phyloP scores from a whole-genome alignment of 2,888 invertebrate species.

The Polydrusus pterygomalis region DNA sequence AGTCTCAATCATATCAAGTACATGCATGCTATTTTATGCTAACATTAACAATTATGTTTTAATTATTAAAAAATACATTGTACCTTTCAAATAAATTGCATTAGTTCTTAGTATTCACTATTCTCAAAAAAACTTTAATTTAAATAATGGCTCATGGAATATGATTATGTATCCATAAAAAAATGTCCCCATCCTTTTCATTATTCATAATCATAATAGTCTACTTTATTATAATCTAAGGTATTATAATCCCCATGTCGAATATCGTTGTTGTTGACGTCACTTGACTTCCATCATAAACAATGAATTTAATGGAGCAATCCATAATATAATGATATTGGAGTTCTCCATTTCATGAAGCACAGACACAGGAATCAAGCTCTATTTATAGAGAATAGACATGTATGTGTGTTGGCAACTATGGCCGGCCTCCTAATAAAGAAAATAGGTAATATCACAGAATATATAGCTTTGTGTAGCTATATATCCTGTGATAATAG shows the following conservation, averaged over 20 bases:
- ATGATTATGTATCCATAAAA: no score
- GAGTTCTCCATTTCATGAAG: conserved; percentile 8
- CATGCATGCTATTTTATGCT: neutral
- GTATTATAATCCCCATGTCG: neutral
- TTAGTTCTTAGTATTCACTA: no score
- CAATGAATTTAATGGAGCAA: conserved; percentile 20
- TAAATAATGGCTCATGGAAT: no score
- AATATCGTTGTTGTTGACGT: conserved; percentile 1
- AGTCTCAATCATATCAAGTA: neutral
- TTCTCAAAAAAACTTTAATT: no score
- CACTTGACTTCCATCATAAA: conserved; percentile 15
- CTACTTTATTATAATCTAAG: neutral
- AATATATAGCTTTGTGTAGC: no score
- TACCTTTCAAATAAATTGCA: no score
- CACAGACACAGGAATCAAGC: neutral
- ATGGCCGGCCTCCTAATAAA: neutral
- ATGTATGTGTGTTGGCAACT: neutral
- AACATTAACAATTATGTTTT: neutral
- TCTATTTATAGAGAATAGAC: conserved; percentile 11
- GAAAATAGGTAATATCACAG: no score
- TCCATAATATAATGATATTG: conserved; percentile 7
- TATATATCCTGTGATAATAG: no score
- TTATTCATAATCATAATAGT: neutral
- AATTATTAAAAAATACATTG: no score
- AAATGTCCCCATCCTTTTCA: neutral